Base-by-base conservation (phyloP, 2,113 vertebrate genomes). In the Pterophyllum scalare region DNA sequence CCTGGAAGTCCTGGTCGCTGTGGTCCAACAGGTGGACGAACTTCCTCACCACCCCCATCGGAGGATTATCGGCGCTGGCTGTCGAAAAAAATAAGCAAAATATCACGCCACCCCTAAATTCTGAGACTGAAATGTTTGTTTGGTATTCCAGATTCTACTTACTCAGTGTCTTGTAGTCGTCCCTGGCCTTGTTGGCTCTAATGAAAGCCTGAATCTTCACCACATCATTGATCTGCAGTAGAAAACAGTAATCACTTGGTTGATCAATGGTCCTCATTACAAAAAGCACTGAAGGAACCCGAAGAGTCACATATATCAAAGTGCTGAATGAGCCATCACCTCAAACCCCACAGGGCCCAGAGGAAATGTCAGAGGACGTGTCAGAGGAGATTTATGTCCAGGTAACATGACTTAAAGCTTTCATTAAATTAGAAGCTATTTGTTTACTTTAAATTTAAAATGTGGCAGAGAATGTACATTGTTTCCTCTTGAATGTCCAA, bases 151-250 rank as follows among this genome's bases (percentile, higher is more conserved):
- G 46, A 17, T 59, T 6, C 4, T 43, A 97, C 98, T 97, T 93
- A 99, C 98, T 99, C 75, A 99, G 96, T 4, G 98, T 99, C 95
- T 98, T 99, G 95, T 99, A 99, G 95, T 99, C 98, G 40, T 99
- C 98, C 75, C 98, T 96, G 38, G 98, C 98, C 95, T 99, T 99
- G 95, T 99, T 99, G 78, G 98, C 98, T 92, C 98, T 96, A 75
- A 99, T 98, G 83, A 99, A 99, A 9, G 98, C 98, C 94, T 99
- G 98, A 89, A 99, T 98, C 95, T 99, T 99, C 90, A 99, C 93
- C 88, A 99, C 96, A 7, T 99, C 97, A 35, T 96, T 90, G 88
- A 99, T 98, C 98, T 99, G 91, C 59, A 92, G 80, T 0, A 83
- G 77, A 77, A 83, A 77, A 80, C 52, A 88, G 12, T 28, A 79